Base-by-base conservation (phyloP, 2,113 vertebrate species). In the Carassius auratus region DNA sequence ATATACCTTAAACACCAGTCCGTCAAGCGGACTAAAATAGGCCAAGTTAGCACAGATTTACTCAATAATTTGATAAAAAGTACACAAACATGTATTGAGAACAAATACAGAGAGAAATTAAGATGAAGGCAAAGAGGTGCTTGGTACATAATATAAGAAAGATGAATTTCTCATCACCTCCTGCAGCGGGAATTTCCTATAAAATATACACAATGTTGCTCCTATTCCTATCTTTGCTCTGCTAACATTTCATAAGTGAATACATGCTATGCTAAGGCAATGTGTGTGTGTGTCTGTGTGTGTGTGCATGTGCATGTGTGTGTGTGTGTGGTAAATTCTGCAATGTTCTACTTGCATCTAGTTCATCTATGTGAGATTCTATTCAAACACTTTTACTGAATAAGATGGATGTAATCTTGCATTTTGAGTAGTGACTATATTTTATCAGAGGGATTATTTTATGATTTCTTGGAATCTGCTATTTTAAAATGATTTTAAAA, bases 1-100 rank as follows among this genome's bases (percentile, higher is more conserved):
- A 55, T 74, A 48, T 26, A 73, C 80, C 3, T 30, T 76, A 33
- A 75, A 61, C 10, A 68, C 42, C 19, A 15, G 66, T 83, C 73
- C 2, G 4, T 76, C 19, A 61, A 59, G 69, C 55, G 48, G 12
- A 14, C 14, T 21, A 38, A n/a, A 42, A 17, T 50, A n/a, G 42
- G 12, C 3, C 12, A 75, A 26, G 12, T 75, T 50, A 23, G 21
- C 7, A 50, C 13, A 26, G 6, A 50, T 64, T 4, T 12, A 61
- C 52, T 61, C 4, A n/a, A 73, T 36, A 36, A 59, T 77, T 77
- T 50, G 48, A 12, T 52, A n/a, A 50, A 26, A 52, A 17, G 8
- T 45, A 5, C 21, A 42, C 38, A 13, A 62, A 23, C 61, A 42
- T 15, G 3, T 15, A 42, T 8, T 64, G 13, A 80, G 8, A 48